Conservation (phyloP, 2,797 vertebrate species). For the Poecile montanus region DNA sequence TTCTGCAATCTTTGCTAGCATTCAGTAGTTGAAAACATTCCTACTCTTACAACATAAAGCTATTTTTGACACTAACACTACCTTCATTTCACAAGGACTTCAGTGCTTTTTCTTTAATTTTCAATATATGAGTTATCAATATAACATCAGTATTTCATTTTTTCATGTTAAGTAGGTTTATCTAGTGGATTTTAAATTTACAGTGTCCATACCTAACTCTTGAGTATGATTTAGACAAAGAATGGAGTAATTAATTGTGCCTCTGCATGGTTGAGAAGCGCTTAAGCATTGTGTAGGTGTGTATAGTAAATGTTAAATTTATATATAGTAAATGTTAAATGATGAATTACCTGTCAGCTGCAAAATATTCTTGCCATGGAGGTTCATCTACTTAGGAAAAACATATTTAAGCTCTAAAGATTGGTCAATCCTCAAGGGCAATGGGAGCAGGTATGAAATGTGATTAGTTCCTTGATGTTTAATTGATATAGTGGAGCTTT, state of each 20-base stretch:
- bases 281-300: background rate
- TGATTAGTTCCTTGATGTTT: background rate
- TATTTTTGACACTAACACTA: background rate
- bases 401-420: background rate
- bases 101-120: background rate
- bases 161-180: background rate
- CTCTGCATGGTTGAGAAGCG: background rate
- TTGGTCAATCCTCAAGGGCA: constrained; percentile 33
- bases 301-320: background rate
- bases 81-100: background rate
- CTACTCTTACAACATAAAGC: background rate
- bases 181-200: background rate
- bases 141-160: background rate
- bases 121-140: background rate
- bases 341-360: background rate
- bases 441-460: constrained; percentile 34
- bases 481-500: background rate
- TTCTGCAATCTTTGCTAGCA: background rate
- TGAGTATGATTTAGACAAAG: background rate
- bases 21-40: background rate
- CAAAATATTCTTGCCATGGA: background rate
- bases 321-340: background rate
- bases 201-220: background rate
- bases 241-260: background rate
- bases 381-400: background rate